phyloP scores from a whole-genome alignment of 2,797 vertebrate genomes.

The Falco rusticolus region DNA sequence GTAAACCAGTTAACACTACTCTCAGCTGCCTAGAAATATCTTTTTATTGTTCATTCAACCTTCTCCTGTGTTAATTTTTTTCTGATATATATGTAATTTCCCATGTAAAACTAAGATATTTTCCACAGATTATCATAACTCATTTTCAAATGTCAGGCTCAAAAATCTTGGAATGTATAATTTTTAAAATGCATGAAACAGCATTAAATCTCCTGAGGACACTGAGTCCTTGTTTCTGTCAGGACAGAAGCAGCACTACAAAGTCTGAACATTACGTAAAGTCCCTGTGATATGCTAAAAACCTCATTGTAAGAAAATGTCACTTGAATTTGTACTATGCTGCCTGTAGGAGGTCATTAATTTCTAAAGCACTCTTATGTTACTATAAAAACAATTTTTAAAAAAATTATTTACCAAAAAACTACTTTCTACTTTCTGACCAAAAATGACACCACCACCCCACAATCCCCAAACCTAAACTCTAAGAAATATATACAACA shows the following conservation, averaged over 20 bases:
- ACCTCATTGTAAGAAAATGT: constrained; percentile 77
- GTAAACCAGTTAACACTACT: neutral
- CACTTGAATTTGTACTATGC: constrained; percentile 66
- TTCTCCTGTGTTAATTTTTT: neutral
- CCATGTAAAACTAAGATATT: neutral
- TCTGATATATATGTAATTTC: neutral
- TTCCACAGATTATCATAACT: constrained; percentile 32
- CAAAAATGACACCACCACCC: neutral
- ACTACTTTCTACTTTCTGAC: neutral
- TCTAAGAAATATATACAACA: neutral
- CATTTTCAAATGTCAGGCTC: constrained; percentile 66
- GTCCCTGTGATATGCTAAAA: constrained; percentile 62
- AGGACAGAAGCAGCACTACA: constrained; percentile 5
- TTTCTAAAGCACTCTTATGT: constrained; percentile 59
- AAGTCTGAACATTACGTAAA: constrained; percentile 50
- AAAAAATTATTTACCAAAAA: constrained; percentile 13
- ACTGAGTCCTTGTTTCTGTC: constrained; percentile 68
- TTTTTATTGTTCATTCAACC: neutral
- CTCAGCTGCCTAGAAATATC: neutral
- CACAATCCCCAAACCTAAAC: neutral
- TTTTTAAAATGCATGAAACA: constrained; percentile 72
- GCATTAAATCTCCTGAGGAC: constrained; percentile 67
- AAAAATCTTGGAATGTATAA: constrained; percentile 40
- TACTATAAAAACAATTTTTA: constrained; percentile 58
- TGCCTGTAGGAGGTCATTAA: constrained; percentile 71